phyloP scores from a whole-genome alignment of 2,113 vertebrate genomes.

The Tetrao urogallus region DNA sequence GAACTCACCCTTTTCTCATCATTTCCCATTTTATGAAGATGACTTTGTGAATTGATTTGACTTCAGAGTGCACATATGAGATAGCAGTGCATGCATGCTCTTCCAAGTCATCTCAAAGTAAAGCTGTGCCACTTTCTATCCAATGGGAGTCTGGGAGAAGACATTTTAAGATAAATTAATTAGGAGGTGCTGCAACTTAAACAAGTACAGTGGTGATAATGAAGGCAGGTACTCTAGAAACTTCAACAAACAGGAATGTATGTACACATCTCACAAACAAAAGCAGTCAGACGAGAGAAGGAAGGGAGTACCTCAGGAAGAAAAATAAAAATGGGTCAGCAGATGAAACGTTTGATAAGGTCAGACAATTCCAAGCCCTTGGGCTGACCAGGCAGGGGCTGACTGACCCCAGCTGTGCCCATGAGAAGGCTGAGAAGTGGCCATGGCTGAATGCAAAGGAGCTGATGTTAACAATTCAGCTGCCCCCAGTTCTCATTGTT shows the following conservation, averaged over 20 bases:
- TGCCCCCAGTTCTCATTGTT: background rate
- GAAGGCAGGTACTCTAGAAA: background rate
- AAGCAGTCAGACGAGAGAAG: background rate
- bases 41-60: conserved; percentile 54
- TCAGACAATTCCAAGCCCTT: background rate
- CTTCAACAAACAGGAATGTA: background rate
- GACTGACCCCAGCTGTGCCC: background rate
- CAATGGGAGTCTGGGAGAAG: background rate
- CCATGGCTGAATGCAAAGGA: background rate
- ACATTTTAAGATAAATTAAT: conserved; percentile 1
- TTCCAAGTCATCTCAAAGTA: background rate
- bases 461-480: background rate
- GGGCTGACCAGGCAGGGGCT: background rate
- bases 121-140: background rate
- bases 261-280: background rate
- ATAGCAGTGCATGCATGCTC: background rate
- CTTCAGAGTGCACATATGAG: conserved; percentile 51
- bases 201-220: background rate
- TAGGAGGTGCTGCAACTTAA: background rate
- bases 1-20: conserved; percentile 59
- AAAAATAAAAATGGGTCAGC: background rate
- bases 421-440: background rate
- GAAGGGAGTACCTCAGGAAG: background rate
- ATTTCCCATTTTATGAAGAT: conserved; percentile 58
- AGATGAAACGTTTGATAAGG: background rate